Evolutionary conservation across 2,888 invertebrate genomes (phyloP), one percentile per base, ranked within the genome.

Genomic region (Brenthis daphne): DNA sequence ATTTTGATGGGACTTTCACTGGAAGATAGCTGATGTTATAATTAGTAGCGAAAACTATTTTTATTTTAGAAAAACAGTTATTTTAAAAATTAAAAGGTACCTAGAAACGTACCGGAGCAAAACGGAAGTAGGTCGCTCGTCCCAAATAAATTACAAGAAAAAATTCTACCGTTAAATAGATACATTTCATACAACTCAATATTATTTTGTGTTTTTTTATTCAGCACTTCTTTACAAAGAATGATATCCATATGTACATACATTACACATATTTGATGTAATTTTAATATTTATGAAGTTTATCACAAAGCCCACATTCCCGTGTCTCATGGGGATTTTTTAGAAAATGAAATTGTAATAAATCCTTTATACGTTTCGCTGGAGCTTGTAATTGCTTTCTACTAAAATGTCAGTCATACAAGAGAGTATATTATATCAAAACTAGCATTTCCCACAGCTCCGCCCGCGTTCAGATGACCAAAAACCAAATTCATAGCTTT

Each of bases 321-420:
- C 58, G 13, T 47, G 57, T 64, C 72, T 68, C 58, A 65, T 63
- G 58, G 58, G 67, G 51, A 57, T 55, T 29, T 64, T 54, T 51
- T 66, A 65, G 65, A 68, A 70, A 70, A 68, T 70, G 67, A 68
- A 65, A 68, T 70, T 67, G 67, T 74, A 64, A 68, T 72, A 72
- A 67, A 67, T 66, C 64, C 68, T 74, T 72, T 72, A 73, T 72
- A 79, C 77, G 80, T 76, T 75, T 75, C 82, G 80, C 67, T 82
- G 84, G 75, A 80, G 73, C 77, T 73, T 74, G 76, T 84, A 82
- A 87, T 87, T 85, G 80, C 68, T 74, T 71, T 69, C 64, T 64
- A 67, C 70, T 73, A 70, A 72, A 68, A 68, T 51, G 63, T 70
- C 72, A 68, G 43, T 70, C 68, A 73, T 70, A 67, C 68, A 70